Conservation (phyloP, 2,888 invertebrate species). For the Hartigia nigra region DNA sequence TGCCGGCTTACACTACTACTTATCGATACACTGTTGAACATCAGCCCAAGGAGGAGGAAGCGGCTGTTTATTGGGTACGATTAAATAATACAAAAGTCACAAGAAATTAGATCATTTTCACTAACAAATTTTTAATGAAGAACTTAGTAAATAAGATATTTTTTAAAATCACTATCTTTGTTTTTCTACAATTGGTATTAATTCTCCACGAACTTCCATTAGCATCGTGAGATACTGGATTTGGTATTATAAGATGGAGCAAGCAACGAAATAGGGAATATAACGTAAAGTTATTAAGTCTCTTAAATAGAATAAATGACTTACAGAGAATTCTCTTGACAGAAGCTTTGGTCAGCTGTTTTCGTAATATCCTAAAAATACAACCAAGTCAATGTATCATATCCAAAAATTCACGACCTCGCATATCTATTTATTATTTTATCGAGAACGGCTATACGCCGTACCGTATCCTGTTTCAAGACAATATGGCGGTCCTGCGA, state of each 20-base stretch:
- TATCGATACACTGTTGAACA: slow-evolving; percentile 54
- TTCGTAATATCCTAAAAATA: not conserved
- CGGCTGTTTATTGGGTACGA: slow-evolving; percentile 73
- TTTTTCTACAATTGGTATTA: not conserved
- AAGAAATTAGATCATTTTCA: not conserved
- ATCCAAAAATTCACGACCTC: not conserved
- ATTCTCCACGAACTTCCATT: not conserved
- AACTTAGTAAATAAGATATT: not conserved
- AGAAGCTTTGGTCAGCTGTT: not conserved
- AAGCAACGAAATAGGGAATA: not conserved
- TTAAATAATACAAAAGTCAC: slow-evolving; percentile 10
- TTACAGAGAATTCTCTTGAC: not conserved
- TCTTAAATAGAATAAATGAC: too few relatives aligned
- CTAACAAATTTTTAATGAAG: not conserved
- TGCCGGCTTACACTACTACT: slow-evolving; percentile 57
- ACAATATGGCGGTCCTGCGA: not conserved
- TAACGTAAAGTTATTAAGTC: too few relatives aligned
- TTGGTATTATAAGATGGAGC: not conserved
- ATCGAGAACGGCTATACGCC: not conserved
- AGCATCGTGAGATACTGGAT: too few relatives aligned
- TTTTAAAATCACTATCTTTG: not conserved
- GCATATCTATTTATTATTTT: not conserved
- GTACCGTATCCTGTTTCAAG: not conserved
- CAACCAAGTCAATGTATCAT: not conserved
- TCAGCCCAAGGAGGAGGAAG: slow-evolving; percentile 69